Percentiles rank a stretch among this genome's conserved stretches.
phyloP scores from a whole-genome alignment of 92 coral and sea anemone genomes.

The Paragorgia papillata region DNA sequence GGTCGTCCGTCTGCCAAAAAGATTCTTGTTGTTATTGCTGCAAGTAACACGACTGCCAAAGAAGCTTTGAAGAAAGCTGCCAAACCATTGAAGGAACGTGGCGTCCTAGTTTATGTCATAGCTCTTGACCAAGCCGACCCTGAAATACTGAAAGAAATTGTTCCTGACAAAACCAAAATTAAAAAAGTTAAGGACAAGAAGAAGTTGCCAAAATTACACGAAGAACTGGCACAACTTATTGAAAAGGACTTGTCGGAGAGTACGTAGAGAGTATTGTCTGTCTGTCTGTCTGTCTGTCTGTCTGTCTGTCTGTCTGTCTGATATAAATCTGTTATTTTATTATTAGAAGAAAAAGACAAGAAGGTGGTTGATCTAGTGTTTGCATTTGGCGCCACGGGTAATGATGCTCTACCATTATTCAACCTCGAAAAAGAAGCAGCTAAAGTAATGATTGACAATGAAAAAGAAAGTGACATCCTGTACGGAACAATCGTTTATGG shows the following conservation, averaged over 20 bases:
- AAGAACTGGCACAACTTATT: not conserved
- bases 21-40: conserved; percentile 72
- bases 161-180: conserved; percentile 25
- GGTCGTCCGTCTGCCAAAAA: conserved; percentile 43
- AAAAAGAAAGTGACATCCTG: conserved; percentile 28
- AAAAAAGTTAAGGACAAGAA: conserved; percentile 34
- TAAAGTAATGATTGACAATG: conserved; percentile 38
- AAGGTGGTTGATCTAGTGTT: conserved; percentile 76
- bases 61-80: conserved; percentile 62
- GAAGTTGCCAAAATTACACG: conserved; percentile 40
- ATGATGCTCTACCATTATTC: conserved; percentile 46
- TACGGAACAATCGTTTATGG: conserved; percentile 52
- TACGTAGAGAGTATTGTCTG: not conserved
- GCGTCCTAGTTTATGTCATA: conserved; percentile 37
- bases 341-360: conserved; percentile 51
- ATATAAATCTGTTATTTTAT: not conserved
- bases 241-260: conserved; percentile 29
- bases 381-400: conserved; percentile 66
- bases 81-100: conserved; percentile 60
- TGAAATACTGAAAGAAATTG: conserved; percentile 9
- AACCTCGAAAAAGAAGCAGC: conserved; percentile 43
- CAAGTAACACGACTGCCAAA: conserved; percentile 51
- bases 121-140: conserved; percentile 42
- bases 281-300: too few species aligned
- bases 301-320: too few species aligned